These are phyloP conservation scores for Strigops habroptila DNA, from an alignment of 2,113 vertebrate species.

Conservation along the genomic window DNA sequence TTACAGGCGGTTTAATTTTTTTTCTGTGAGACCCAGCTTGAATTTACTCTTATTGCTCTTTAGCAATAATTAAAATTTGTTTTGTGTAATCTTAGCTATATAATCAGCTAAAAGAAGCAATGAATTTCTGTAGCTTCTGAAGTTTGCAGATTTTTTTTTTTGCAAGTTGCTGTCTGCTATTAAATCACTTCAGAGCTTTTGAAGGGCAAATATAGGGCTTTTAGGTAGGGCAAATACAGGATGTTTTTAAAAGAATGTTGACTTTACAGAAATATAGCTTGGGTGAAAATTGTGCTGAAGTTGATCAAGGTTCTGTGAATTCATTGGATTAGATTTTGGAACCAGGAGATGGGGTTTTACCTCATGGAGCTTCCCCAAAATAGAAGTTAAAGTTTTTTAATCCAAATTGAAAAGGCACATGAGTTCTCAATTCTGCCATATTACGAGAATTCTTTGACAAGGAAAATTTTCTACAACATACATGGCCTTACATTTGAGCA, in stretches of 20 bases:
- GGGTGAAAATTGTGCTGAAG: neutral
- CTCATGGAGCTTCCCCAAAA: neutral
- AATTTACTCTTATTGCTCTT: neutral
- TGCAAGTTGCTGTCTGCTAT: neutral
- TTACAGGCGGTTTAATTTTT: neutral
- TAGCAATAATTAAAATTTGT: constrained; percentile 10
- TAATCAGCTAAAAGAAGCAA: constrained; percentile 1
- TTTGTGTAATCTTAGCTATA: constrained; percentile 4
- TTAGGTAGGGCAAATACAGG: neutral
- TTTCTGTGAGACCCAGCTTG: neutral
- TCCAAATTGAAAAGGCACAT: neutral
- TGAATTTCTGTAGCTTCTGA: neutral
- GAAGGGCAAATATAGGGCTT: neutral
- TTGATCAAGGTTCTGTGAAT: neutral
- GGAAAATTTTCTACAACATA: neutral
- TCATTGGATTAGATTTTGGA: neutral
- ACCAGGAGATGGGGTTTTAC: neutral
- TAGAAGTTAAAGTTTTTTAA: neutral
- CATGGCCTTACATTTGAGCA: neutral
- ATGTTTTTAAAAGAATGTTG: neutral
- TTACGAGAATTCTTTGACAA: neutral
- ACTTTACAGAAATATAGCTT: neutral
- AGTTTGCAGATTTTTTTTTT: neutral
- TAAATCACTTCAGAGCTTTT: constrained; percentile 1
- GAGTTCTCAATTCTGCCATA: neutral